Base-by-base conservation (phyloP, 2,888 invertebrate genomes). In the Drosophila atroscutellata region DNA sequence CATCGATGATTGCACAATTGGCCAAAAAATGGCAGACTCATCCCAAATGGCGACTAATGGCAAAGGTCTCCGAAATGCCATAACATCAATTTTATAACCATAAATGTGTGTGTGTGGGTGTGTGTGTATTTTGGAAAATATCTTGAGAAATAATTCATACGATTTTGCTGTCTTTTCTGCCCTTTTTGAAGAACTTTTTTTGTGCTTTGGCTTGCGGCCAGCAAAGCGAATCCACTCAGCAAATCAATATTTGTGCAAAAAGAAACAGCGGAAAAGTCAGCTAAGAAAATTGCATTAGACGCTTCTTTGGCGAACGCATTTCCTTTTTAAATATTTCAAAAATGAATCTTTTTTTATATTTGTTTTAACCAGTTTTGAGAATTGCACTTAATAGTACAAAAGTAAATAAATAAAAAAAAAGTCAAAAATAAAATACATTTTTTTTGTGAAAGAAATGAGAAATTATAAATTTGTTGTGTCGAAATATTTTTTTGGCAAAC, bases 131-230 rank as follows among this genome's bases (percentile, higher is more conserved):
- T 68, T 18, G 68, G 37, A 20, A 54, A 63, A 52, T 67, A 68
- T 85, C 71, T 89, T 83, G 63, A 83, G 70, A 73, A 69, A 75
- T 83, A 67, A 77, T 72, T 69, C 66, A 72, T 72, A 66, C 69
- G 69, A 73, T 73, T 64, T 67, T 45, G 58, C 52, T 49, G 57
- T 55, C 67, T 72, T 39, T 65, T 72, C 50, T 70, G 75, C 66
- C 65, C 67, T 65, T 64, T 71, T 81, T 42, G 20, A 28, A 49
- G 45, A 45, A 45, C 15, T 20, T 15, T 45, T 78, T 68, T 78
- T 75, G 64, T 70, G 75, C 75, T 89, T 45, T 85, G 85, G 89
- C 85, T 52, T 37, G 63, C 59, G 66, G 88, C 85, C 89, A 85
- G 87, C 75, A 89, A 81, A 73, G 56, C 15, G 28, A 56, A 42